Conservation (phyloP, 2,113 vertebrate species). For the Spheniscus mendiculus region DNA sequence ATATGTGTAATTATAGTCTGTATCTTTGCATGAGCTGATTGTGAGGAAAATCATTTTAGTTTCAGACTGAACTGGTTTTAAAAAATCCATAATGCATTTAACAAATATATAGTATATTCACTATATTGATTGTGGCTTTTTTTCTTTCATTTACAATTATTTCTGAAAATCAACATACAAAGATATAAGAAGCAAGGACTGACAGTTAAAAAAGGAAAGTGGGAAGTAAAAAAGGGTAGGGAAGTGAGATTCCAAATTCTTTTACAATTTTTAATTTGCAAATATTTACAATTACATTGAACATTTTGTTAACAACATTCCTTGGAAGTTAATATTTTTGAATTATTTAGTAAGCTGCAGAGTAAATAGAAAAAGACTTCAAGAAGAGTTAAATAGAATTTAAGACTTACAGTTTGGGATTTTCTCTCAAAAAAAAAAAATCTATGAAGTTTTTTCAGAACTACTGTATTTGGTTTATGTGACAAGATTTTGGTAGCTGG, state of each 20-base stretch:
- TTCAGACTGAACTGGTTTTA: not conserved
- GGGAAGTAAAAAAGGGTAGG: not conserved
- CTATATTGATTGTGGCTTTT: not conserved
- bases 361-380: not conserved
- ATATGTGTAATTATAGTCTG: not conserved
- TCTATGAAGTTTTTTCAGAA: not conserved
- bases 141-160: not conserved
- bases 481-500: not conserved
- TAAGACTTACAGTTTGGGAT: not conserved
- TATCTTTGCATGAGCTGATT: not conserved
- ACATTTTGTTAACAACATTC: not conserved
- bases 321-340: not conserved
- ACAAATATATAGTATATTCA: not conserved
- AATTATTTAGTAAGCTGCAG: not conserved
- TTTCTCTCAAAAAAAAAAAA: not conserved
- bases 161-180: not conserved
- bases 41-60: not conserved
- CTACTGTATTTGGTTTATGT: not conserved
- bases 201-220: not conserved
- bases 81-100: not conserved
- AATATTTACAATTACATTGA: not conserved
- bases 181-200: not conserved
- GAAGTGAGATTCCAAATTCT: not conserved
- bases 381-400: not conserved
- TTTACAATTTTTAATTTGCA: not conserved